Evolutionary conservation across 2,888 invertebrate genomes (phyloP), one percentile per base, ranked within the genome.

Genomic region (Tetheella fluctuosa): DNA sequence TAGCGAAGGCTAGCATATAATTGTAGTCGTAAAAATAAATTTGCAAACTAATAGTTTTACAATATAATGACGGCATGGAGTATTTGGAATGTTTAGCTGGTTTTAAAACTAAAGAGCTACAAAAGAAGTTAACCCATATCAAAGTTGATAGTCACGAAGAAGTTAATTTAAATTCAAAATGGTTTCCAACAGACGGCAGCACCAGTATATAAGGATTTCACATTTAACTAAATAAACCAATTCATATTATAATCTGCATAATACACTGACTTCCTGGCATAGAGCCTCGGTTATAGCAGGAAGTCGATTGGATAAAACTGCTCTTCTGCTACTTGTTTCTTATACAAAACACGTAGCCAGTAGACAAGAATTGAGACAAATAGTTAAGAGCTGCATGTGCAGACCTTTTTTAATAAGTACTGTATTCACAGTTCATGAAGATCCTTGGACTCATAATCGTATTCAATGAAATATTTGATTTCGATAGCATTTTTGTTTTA

Each of bases 231-330:
- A 55, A 63, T 69, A 68, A 65, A 68, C 53, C 61, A 59, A 63
- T 70, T 70, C 60, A 63, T 67, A 73, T 73, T 69, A 55, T 74
- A 77, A 77, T 77, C 76, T 69, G 69, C 71, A 64, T 74, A 76
- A 69, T 74, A 72, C 74, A 75, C 69, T 79, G 75, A 76, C 72
- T 77, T 81, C 78, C 80, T 80, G 77, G 77, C 79, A 74, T 62
- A 71, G 61, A 64, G 61, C 61, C 59, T 60, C 60, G 64, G 60
- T 71, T 69, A 57, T 63, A 60, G 69, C 64, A 72, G 76, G 76
- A 80, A 74, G 71, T 67, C 66, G 63, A 67, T 61, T 71, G 61
- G 68, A 73, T 70, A 67, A 68, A 58, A 53, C 23, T 53, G 25
- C 17, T 8, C 12, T 48, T 34, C 20, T 20, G 12, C 54, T 10